Evolutionary conservation across 2,888 invertebrate genomes (phyloP).

Genomic region (Plutella xylostella): DNA sequence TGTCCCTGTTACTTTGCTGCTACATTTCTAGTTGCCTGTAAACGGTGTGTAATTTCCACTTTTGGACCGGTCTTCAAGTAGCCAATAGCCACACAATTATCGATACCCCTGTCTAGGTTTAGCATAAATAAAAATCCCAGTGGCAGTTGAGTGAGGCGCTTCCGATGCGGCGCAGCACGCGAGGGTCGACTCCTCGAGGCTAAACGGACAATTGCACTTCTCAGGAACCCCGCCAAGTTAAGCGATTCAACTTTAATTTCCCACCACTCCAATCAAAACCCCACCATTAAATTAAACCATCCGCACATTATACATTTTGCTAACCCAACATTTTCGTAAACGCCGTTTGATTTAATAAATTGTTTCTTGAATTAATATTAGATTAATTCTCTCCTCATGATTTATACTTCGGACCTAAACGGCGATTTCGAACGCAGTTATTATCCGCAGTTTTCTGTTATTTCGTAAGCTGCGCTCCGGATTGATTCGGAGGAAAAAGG

Average conservation of each 20-base stretch:
- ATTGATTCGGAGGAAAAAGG: neutral
- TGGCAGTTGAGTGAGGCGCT: neutral
- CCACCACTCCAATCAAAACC: slow-evolving; percentile 35
- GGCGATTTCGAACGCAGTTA: slow-evolving; percentile 1
- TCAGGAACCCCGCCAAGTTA: slow-evolving; percentile 46
- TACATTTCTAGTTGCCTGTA: too few species aligned
- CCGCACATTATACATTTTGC: slow-evolving; percentile 58
- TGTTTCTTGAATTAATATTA: slow-evolving; percentile 33
- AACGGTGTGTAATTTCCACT: too few species aligned
- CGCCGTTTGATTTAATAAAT: slow-evolving; percentile 53
- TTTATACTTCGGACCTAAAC: slow-evolving; percentile 35
- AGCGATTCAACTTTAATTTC: slow-evolving; percentile 57
- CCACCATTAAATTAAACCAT: slow-evolving; percentile 59
- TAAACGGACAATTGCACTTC: slow-evolving; percentile 31
- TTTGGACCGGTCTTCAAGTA: too few species aligned
- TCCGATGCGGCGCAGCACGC: slow-evolving; percentile 17
- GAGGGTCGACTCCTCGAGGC: slow-evolving; percentile 15
- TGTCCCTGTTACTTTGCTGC: too few species aligned
- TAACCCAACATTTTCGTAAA: slow-evolving; percentile 45
- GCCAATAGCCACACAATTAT: too few species aligned
- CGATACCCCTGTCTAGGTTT: neutral
- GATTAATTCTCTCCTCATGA: slow-evolving; percentile 34
- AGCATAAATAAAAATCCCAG: slow-evolving; percentile 1
- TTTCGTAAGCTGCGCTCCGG: too few species aligned
- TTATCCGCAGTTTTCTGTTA: slow-evolving; percentile 5